A percentile compares a stretch with the other conserved stretches of the same genome.
phyloP scores from a whole-genome alignment of 2,888 invertebrate genomes.

The Clostera curtula region DNA sequence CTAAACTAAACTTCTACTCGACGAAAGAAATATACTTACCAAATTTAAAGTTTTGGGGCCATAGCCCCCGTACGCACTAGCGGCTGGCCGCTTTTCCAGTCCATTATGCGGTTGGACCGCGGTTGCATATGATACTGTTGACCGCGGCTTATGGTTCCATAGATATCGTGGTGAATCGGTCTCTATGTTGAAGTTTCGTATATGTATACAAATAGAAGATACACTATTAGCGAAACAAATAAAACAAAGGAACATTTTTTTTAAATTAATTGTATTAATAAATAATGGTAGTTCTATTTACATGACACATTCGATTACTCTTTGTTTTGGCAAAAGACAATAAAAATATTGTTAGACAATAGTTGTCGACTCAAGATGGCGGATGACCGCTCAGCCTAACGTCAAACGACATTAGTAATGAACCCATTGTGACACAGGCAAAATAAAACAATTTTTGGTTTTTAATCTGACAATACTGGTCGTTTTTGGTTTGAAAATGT shows the following conservation, averaged over 20 bases:
- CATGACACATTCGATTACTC: slow-evolving; percentile 73
- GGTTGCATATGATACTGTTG: too few species aligned
- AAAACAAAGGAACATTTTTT: slow-evolving; percentile 22
- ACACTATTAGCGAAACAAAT: background rate
- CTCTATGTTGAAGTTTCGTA: too few species aligned
- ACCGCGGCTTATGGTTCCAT: too few species aligned
- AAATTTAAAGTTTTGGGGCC: too few species aligned
- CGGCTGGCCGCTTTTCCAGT: too few species aligned
- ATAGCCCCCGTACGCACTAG: too few species aligned
- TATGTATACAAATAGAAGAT: too few species aligned
- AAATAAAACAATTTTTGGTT: slow-evolving; percentile 45
- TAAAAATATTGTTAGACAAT: slow-evolving; percentile 69
- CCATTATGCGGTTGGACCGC: too few species aligned
- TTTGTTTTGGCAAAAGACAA: slow-evolving; percentile 75
- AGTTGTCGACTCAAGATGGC: slow-evolving; percentile 37
- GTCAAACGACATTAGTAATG: slow-evolving; percentile 49
- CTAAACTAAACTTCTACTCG: too few species aligned
- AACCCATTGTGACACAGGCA: slow-evolving; percentile 38
- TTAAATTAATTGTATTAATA: slow-evolving; percentile 75
- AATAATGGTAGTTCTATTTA: slow-evolving; percentile 76
- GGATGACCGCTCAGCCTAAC: slow-evolving; percentile 24
- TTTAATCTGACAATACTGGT: slow-evolving; percentile 66
- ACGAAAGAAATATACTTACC: too few species aligned
- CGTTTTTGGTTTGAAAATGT: slow-evolving; percentile 54
- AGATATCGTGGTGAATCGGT: too few species aligned